Base-by-base conservation (phyloP, 2,113 vertebrate genomes). In the Halcyon senegalensis region DNA sequence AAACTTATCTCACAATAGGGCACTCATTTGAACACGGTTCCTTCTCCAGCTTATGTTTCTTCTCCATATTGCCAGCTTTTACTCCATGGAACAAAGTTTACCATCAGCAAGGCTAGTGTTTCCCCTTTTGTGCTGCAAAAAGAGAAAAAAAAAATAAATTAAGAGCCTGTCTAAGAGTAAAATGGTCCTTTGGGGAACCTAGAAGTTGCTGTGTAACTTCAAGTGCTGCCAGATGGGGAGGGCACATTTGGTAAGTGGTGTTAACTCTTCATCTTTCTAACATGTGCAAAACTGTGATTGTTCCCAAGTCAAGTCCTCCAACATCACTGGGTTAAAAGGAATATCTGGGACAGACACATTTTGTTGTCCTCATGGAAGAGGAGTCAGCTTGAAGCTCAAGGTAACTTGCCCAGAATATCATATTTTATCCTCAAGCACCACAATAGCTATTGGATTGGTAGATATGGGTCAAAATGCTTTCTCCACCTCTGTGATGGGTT, bases 1-100 rank as follows among this genome's bases (percentile, higher is more conserved):
- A 93, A 97, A 84, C 92, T 96, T 90, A 87, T 46, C 87, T 92
- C 89, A 92, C 88, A 96, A 94, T 94, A 84, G 94, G 74, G 94
- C 41, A 19, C 70, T 95, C 53, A 0, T 84, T 93, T 93, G 87
- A 92, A 86, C 77, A 62, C 7, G 2, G 63, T 51, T 91, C 77
- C 86, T 75, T 73, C 90, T 84, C 0, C 2, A 90, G 83, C 90
- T 95, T 94, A 87, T 93, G 92, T 91, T 97, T 88, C 66, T 75
- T 73, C 81, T 82, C 41, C 15, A 35, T 24, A 82, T 66, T 39
- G 53, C 84, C 85, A 81, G 53, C 70, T 82, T 95, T 91, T 73
- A 53, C 33, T 80, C 62, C 75, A 39, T 25, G 21, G 88, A 92
- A 85, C 62, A 75, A 69, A 90, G 77, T 91, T 87, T 95, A 93